Evolutionary conservation across 2,888 invertebrate genomes (phyloP), one percentile per base, ranked within the genome.

Genomic region (Platycnemis pennipes): DNA sequence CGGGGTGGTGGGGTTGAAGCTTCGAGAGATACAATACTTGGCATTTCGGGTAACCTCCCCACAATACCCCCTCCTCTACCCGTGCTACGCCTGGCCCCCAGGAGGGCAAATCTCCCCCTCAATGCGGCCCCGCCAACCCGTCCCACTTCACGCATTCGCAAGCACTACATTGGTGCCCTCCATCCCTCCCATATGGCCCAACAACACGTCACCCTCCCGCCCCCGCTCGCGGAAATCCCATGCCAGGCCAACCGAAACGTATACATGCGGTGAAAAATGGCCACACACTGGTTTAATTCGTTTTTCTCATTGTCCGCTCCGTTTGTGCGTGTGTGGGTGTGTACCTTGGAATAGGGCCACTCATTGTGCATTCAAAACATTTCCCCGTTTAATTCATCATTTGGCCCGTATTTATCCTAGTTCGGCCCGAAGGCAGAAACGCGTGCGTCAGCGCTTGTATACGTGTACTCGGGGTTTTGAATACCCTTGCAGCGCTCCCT

Each of bases 351-450:
- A 46, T n/a, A 87, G 87, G 46, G n/a, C 31, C 37, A 45, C 87
- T 46, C 87, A 87, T 87, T 87, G 87, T 87, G 46, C 87, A 87
- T 87, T 87, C 87, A 87, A 87, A 87, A 87, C 87, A 87, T 87
- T 87, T 87, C 87, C n/a, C 45, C n/a, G 87, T 87, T 87, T 46
- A 87, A 87, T 87, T 46, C 46, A 46, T 87, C 87, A 87, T 87
- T 87, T 46, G 45, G 87, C 4, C 37, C 87, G 44, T 46, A 87
- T 87, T 87, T 87, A 87, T 45, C 87, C 87, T 46, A 87, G 46
- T 42, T 86, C 86, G 44, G 42, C 63, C 63, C 49, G 49, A 49
- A n/a, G n/a, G n/a, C n/a, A n/a, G n/a, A n/a, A n/a, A 63, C 37
- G 77, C 8, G 77, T 77, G 77, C 31, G 77, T 31, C 77, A 8